Evolutionary conservation across 2,113 vertebrate species (phyloP).

Genomic region (Gallinago jamesoni): DNA sequence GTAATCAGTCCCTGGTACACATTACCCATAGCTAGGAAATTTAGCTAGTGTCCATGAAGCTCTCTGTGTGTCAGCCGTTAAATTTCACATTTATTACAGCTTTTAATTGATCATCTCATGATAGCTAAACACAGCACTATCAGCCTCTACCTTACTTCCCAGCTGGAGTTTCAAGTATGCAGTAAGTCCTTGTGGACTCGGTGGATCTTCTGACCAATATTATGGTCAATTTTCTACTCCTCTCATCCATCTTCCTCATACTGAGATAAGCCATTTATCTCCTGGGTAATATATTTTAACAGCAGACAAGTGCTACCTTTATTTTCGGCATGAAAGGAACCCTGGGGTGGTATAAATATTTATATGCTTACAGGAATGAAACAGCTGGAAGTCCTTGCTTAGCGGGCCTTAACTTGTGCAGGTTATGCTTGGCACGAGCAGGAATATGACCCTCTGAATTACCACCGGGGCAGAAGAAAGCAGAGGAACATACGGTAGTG

Average conservation of each 20-base stretch:
- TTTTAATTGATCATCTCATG: slow-evolving; percentile 30
- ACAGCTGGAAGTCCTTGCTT: slow-evolving; percentile 27
- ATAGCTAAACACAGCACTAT: slow-evolving; percentile 5
- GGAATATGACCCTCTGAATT: neutral
- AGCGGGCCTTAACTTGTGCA: neutral
- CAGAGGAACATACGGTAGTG: neutral
- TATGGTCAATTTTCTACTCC: slow-evolving; percentile 3
- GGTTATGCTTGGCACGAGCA: neutral
- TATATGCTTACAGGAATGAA: slow-evolving; percentile 32
- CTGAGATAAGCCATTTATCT: slow-evolving; percentile 26
- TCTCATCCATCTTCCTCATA: slow-evolving; percentile 17
- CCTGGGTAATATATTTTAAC: neutral
- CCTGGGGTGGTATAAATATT: slow-evolving; percentile 52
- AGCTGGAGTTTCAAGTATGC: neutral
- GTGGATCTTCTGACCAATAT: neutral
- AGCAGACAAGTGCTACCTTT: slow-evolving; percentile 47
- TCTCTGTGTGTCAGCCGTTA: neutral
- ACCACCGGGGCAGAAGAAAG: neutral
- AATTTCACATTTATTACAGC: neutral
- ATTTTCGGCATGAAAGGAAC: slow-evolving; percentile 40
- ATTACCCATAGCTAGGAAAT: neutral
- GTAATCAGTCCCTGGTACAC: neutral
- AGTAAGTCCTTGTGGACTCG: neutral
- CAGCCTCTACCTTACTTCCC: neutral
- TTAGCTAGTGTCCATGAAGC: neutral